Evolutionary conservation across 1,140 invertebrate genomes (phyloP).

Genomic region (Capitella teleta): DNA sequence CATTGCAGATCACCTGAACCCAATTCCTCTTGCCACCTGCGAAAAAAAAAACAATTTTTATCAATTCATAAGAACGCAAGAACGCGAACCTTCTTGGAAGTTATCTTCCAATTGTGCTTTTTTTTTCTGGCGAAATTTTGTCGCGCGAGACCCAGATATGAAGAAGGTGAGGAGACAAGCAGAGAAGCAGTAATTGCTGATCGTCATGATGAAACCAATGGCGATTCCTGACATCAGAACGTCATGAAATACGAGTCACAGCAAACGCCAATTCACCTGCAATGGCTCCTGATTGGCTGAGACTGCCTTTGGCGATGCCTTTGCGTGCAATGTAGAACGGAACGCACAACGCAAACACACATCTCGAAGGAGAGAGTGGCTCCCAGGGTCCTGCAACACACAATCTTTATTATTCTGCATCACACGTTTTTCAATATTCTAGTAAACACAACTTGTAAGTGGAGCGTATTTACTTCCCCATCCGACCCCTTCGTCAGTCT

Average conservation of each 20-base stretch:
- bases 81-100: slow-evolving; percentile 60
- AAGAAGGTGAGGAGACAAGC: slow-evolving; percentile 66
- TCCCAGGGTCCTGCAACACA: neutral
- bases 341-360: neutral
- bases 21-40: slow-evolving; percentile 74
- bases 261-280: neutral
- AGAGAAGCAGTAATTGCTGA: slow-evolving; percentile 67
- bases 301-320: neutral
- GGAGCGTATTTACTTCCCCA: too few relatives aligned
- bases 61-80: neutral
- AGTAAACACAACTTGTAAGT: too few relatives aligned
- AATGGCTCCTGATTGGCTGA: neutral
- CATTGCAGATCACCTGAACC: slow-evolving; percentile 83
- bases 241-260: neutral
- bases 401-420: too few relatives aligned
- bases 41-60: slow-evolving; percentile 10
- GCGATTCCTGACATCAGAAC: slow-evolving; percentile 47
- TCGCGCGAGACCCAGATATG: slow-evolving; percentile 66
- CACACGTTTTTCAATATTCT: too few relatives aligned
- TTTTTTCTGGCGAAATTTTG: slow-evolving; percentile 57
- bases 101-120: slow-evolving; percentile 68
- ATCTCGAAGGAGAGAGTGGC: neutral
- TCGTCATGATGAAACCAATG: slow-evolving; percentile 66
- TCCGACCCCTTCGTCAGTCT: too few relatives aligned
- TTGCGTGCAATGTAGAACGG: slow-evolving; percentile 1